A percentile compares a stretch with the other conserved stretches of the same genome.
phyloP scores from a whole-genome alignment of 2,797 vertebrate genomes.

The Heliangelus exortis region DNA sequence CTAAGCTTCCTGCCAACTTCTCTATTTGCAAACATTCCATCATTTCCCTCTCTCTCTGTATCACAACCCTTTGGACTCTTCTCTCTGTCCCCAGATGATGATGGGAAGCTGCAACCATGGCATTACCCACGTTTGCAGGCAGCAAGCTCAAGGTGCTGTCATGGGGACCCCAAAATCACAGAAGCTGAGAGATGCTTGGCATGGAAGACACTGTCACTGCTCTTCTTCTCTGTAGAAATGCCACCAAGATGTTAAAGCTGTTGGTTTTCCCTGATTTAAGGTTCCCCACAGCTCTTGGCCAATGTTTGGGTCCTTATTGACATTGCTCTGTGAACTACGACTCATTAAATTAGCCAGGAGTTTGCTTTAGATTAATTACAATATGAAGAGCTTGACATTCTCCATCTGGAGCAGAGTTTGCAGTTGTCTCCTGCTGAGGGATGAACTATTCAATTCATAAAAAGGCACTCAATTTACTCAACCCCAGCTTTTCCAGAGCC shows the following conservation, averaged over 20 bases:
- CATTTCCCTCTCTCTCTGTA: neutral
- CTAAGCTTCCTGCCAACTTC: neutral
- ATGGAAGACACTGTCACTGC: neutral
- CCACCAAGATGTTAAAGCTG: neutral
- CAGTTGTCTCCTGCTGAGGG: neutral
- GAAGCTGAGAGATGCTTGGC: neutral
- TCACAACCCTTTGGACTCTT: neutral
- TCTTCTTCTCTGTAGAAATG: neutral
- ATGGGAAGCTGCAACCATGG: fast-evolving
- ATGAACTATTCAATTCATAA: neutral
- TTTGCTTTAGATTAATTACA: neutral
- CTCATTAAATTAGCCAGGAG: neutral
- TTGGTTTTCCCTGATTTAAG: neutral
- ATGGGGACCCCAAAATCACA: neutral
- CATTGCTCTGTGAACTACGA: neutral
- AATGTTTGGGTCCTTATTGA: neutral
- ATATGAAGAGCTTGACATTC: neutral
- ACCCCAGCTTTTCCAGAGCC: neutral
- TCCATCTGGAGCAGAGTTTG: constrained; percentile 1
- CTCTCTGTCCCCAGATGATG: too few species aligned
- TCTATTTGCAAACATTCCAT: neutral
- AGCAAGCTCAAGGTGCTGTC: neutral
- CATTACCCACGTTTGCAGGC: fast-evolving
- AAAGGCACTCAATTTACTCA: neutral
- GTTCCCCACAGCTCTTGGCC: neutral